Evolutionary conservation across 2,797 vertebrate genomes (phyloP).

Genomic region (Eutrigla gurnardus): DNA sequence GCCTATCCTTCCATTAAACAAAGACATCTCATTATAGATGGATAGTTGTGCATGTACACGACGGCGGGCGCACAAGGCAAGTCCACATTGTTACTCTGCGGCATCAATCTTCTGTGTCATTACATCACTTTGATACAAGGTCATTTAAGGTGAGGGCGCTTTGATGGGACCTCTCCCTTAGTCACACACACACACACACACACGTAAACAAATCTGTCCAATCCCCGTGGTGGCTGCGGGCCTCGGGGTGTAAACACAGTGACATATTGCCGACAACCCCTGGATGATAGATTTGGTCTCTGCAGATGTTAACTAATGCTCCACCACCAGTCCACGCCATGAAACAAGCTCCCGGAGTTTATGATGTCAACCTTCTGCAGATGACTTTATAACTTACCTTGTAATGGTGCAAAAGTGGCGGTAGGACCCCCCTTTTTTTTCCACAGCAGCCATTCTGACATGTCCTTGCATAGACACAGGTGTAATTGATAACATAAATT

Average conservation of each 20-base stretch:
- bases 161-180: conserved; percentile 22
- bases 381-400: conserved; percentile 34
- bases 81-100: neutral
- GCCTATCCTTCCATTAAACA: conserved; percentile 16
- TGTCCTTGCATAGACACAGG: neutral
- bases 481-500: neutral
- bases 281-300: conserved; percentile 59
- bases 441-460: neutral
- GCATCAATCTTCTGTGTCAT: conserved; percentile 37
- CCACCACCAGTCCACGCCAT: conserved; percentile 5
- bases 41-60: neutral
- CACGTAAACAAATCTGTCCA: conserved; percentile 50
- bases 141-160: conserved; percentile 41
- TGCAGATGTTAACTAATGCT: conserved; percentile 52
- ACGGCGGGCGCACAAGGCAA: neutral
- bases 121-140: conserved; percentile 44
- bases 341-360: conserved; percentile 36
- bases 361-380: conserved; percentile 12
- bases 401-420: neutral
- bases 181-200: conserved; percentile 12
- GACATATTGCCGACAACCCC: conserved; percentile 56
- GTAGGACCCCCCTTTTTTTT: too few relatives aligned
- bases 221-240: conserved; percentile 35
- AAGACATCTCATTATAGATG: conserved; percentile 18
- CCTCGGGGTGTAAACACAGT: conserved; percentile 43